Percentiles rank a stretch among this genome's conserved stretches.
Evolutionary conservation across 35 echinoderm and acorn worm genomes (phyloP).

Genomic region (Hemicentrotus pulcherrimus): DNA sequence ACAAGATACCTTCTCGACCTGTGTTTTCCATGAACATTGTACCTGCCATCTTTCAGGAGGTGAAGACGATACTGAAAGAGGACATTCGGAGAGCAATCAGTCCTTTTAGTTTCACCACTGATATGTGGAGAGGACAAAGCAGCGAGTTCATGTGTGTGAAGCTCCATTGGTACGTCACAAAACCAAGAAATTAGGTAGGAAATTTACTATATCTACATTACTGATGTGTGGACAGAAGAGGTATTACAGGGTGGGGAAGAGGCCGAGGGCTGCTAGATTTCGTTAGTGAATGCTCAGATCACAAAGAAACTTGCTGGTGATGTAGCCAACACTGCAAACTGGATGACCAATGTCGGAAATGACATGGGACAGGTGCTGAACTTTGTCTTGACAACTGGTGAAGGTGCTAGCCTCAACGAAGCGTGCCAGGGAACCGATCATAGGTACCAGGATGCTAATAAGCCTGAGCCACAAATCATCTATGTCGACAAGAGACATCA

Average conservation of each 20-base stretch:
- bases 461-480: slow-evolving; percentile 33
- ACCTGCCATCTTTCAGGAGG: neutral
- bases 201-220: too few species aligned
- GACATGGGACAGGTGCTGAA: slow-evolving; percentile 18
- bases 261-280: too few species aligned
- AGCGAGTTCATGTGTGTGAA: too few species aligned
- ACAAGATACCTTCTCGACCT: neutral
- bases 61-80: neutral
- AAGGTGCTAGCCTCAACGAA: slow-evolving; percentile 32
- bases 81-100: too few species aligned
- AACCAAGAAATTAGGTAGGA: too few species aligned
- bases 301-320: neutral
- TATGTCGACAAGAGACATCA: slow-evolving; percentile 50
- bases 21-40: neutral
- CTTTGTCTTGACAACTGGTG: slow-evolving; percentile 1
- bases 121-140: too few species aligned
- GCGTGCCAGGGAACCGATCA: slow-evolving; percentile 45
- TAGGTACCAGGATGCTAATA: slow-evolving; percentile 23
- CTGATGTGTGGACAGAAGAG: too few species aligned
- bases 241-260: too few species aligned
- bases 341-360: slow-evolving; percentile 36
- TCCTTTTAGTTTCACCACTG: too few species aligned
- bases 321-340: too few species aligned
- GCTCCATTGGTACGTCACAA: too few species aligned
- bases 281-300: too few species aligned